Evolutionary conservation across 1,140 invertebrate species (phyloP), one percentile per base, ranked within the genome.

Genomic region (Pseudomyrmex gracilis): DNA sequence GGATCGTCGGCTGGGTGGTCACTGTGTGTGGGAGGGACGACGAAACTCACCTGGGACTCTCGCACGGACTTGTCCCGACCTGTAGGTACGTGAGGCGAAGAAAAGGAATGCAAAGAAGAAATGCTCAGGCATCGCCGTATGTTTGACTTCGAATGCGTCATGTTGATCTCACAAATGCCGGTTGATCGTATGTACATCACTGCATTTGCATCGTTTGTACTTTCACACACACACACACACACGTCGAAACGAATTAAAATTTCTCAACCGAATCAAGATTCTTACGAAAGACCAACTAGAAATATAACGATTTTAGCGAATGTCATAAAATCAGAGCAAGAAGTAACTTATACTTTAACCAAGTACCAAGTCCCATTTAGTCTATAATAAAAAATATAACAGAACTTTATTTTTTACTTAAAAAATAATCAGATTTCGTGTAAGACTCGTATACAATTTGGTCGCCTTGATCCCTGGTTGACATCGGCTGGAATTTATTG

Each of bases 401-500:
- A 34, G 7, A 34, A 34, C 34, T 34, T 34, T 34, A 34, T 34
- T 34, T 34, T 34, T 51, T 22, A 7, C 51, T 24, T 51, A 43
- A 58, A 8, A 2, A 15, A 17, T 15, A 34, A 24, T 15, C 3
- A 5, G 43, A 12, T 22, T 66, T 77, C 17, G 43, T 66, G 15
- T 22, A 24, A 66, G 47, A 67, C 43, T 61, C 15, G 17, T 55
- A 66, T 13, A 10, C 49, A 10, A 63, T 53, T 58, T 71, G 53
- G 68, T 83, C 45, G 67, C 78, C 83, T 53, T 73, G 83, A 83
- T 77, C 68, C 73, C 84, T 51, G 68, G 58, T 61, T 57, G 74
- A 55, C 77, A 84, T 78, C 53, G 61, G 34, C 58, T 85, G 82
- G 82, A 80, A 86, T 90, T 87, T 90, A 90, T 87, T 88, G 76